A percentile compares a stretch with the other conserved stretches of the same genome.
Conservation (phyloP, 2,888 invertebrate species). For the Chrysolina americana region DNA sequence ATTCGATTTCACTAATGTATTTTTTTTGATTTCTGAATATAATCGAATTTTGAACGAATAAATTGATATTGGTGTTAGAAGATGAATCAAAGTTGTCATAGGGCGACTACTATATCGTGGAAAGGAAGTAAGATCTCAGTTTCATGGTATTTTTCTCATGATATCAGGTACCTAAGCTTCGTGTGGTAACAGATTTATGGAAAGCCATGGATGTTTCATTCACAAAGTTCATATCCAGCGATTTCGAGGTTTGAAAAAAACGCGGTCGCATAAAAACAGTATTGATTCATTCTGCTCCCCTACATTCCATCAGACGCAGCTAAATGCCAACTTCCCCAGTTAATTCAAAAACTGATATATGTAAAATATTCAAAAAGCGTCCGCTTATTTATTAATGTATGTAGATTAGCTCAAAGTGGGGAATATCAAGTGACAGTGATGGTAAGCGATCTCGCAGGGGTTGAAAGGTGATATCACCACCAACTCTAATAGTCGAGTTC, state of each 20-base stretch:
- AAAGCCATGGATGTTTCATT: background rate
- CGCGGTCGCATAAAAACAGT: background rate
- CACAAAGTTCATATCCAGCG: background rate
- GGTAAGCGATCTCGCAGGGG: slow-evolving; percentile 52
- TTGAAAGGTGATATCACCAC: slow-evolving; percentile 48
- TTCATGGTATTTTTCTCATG: too few species aligned
- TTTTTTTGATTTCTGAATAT: too few species aligned
- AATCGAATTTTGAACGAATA: too few species aligned
- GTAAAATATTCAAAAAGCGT: slow-evolving; percentile 43
- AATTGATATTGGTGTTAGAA: too few species aligned
- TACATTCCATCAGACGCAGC: slow-evolving; percentile 13
- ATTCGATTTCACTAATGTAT: too few species aligned
- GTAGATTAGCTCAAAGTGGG: slow-evolving; percentile 53
- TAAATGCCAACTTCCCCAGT: slow-evolving; percentile 32
- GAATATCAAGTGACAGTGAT: slow-evolving; percentile 56
- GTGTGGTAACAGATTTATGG: background rate
- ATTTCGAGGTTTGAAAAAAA: background rate
- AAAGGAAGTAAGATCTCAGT: too few species aligned
- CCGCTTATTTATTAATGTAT: slow-evolving; percentile 54
- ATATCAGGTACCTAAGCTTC: too few species aligned
- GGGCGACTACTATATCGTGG: too few species aligned
- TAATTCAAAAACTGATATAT: slow-evolving; percentile 22
- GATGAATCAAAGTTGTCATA: too few species aligned
- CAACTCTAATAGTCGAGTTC: slow-evolving; percentile 20
- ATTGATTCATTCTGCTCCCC: background rate